Evolutionary conservation across 2,113 vertebrate species (phyloP), one percentile per base, ranked within the genome.

Genomic region (Condylura cristata): DNA sequence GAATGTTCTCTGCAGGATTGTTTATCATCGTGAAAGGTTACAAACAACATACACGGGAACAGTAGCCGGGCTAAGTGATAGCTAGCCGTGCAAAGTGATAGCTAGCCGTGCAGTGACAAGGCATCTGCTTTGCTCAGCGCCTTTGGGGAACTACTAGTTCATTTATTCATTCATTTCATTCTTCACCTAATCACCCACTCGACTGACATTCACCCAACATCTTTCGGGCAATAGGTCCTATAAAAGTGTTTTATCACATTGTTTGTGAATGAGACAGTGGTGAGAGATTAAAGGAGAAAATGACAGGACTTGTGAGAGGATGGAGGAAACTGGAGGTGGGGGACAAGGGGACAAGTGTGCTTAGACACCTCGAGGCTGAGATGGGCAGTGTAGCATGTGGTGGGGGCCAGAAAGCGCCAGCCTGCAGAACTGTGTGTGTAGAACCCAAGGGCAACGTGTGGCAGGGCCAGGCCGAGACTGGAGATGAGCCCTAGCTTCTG

Each of bases 361-460:
- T 32, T n/a, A 13, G 92, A n/a, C 6, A 0, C 16, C 4, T 60
- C 17, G 7, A 37, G 66, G 32, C 46, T 20, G 22, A 89, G 70
- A 75, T 8, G 0, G 20, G 34, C 1, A 1, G 2, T 8, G 2
- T 17, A 39, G 30, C 5, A 0, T 3, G 0, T 30, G 8, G 5
- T 10, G 34, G 53, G 6, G 30, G 9, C 24, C 4, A 17, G 32
- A 26, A 1, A 1, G 3, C 41, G 26, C 20, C 22, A 44, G 37
- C 6, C 32, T 61, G 12, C 34, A 41, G 65, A 48, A 8, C 8
- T 7, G 10, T 66, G 8, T n/a, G 16, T 39, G 2, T 18, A 22
- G 80, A 41, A 56, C 32, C 30, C 0, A 5, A 82, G 24, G 84
- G 46, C 44, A n/a, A 17, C 0, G 5, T 28, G 8, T 78, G 56